Percentiles rank a stretch among this genome's conserved stretches.
These are phyloP conservation scores for Mechanitis mazaeus DNA, from an alignment of 2,888 invertebrate genomes.

Conservation along the genomic window DNA sequence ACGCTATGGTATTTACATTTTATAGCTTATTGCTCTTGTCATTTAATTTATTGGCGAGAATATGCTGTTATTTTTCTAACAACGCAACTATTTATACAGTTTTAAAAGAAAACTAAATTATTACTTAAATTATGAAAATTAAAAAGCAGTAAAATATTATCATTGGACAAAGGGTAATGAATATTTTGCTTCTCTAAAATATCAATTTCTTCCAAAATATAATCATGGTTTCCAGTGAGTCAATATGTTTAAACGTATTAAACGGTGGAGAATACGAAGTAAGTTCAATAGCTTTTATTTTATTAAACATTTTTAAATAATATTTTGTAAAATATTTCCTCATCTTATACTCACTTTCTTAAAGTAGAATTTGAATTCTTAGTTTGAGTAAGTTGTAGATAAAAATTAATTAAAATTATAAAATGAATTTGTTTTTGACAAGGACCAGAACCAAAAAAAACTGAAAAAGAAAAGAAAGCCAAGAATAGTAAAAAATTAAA, in stretches of 20 bases:
- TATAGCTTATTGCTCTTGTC: no score
- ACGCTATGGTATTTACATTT: no score
- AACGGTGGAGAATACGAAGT: background rate
- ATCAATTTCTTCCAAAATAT: background rate
- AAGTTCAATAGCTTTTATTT: background rate
- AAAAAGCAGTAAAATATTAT: no score
- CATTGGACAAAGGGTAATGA: no score
- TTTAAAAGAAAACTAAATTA: no score
- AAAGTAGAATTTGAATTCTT: background rate
- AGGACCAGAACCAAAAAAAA: slow-evolving; percentile 7
- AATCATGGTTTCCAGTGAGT: background rate
- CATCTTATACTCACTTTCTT: background rate
- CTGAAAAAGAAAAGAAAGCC: slow-evolving; percentile 1
- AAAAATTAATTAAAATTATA: background rate
- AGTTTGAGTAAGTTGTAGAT: background rate
- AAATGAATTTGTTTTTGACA: slow-evolving; percentile 1
- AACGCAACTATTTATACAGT: no score
- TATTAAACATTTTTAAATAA: background rate
- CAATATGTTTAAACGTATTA: background rate
- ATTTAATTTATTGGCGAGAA: no score
- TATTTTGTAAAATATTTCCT: background rate
- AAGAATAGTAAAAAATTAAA: slow-evolving; percentile 25
- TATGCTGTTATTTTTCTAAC: no score
- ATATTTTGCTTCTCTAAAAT: no score
- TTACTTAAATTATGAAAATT: no score